Conservation (phyloP, 2,797 vertebrate species). For the Anableps anableps region DNA sequence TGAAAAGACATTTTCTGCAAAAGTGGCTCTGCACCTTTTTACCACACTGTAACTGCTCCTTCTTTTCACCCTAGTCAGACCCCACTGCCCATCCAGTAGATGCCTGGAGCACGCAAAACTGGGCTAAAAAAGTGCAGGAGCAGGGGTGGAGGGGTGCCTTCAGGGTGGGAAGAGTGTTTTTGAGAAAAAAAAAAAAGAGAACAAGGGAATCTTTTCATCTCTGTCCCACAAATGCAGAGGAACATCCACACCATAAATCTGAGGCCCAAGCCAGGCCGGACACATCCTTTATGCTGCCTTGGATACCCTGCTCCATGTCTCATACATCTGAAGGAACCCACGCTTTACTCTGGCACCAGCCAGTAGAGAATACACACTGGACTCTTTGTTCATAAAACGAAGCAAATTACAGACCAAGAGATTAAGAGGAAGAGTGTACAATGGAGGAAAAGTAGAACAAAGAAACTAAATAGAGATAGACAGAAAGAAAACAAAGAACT, state of each 20-base stretch:
- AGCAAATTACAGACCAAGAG: conserved; percentile 57
- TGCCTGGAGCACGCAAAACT: conserved; percentile 52
- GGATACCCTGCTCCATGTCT: conserved; percentile 60
- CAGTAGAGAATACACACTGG: conserved; percentile 63
- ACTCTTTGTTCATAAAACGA: conserved; percentile 65
- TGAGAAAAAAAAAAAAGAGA: conserved; percentile 58
- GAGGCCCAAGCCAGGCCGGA: conserved; percentile 56
- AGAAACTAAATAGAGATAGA: conserved; percentile 38
- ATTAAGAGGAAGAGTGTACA: conserved; percentile 57
- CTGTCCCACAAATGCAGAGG: conserved; percentile 71
- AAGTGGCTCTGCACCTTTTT: conserved; percentile 17
- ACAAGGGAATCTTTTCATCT: conserved; percentile 85
- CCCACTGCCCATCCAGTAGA: conserved; percentile 35
- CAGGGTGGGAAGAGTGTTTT: conserved; percentile 63
- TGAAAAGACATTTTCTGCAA: conserved; percentile 47
- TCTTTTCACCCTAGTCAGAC: conserved; percentile 56
- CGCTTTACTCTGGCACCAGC: conserved; percentile 43
- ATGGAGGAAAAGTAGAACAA: conserved; percentile 36
- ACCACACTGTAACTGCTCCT: conserved; percentile 42
- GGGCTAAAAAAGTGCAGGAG: conserved; percentile 54
- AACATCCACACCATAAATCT: conserved; percentile 81
- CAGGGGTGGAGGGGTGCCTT: conserved; percentile 61
- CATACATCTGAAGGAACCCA: conserved; percentile 67
- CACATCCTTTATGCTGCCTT: conserved; percentile 63
- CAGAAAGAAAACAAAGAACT: conserved; percentile 47